These are phyloP conservation scores for Phocoena sinus DNA, from an alignment of 2,113 vertebrate species.

Conservation along the genomic window DNA sequence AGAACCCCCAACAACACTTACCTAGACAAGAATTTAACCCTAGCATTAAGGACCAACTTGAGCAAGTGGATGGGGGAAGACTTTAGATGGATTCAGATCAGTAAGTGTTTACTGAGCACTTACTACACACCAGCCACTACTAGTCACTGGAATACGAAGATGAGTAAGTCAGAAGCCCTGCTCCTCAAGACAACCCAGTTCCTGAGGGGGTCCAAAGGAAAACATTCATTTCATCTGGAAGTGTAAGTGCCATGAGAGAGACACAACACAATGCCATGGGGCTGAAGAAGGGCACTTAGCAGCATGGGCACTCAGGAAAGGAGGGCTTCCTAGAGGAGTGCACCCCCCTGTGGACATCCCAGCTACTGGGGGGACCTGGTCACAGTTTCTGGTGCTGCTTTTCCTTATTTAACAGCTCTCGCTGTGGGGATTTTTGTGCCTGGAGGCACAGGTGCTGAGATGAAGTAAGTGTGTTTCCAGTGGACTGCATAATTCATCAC, in stretches of 20 bases:
- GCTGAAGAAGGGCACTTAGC: no score
- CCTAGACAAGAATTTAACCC: neutral
- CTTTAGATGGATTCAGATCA: neutral
- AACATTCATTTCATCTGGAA: neutral
- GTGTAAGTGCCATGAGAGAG: neutral
- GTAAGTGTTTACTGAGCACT: neutral
- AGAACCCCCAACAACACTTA: no score
- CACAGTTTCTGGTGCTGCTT: neutral
- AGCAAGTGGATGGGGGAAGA: neutral
- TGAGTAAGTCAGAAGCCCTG: neutral
- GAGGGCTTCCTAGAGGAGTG: neutral
- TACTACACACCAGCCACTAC: neutral
- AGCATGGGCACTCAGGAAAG: neutral
- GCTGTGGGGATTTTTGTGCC: neutral
- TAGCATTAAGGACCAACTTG: neutral
- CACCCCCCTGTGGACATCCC: neutral
- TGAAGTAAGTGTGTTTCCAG: neutral
- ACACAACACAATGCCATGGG: neutral
- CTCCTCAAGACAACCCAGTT: neutral
- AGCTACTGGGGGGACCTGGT: neutral
- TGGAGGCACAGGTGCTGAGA: neutral
- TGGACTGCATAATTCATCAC: neutral
- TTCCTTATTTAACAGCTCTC: neutral
- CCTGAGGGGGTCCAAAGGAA: neutral
- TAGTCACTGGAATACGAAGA: neutral